A percentile compares a stretch with the other conserved stretches of the same genome.
Evolutionary conservation across 2,888 invertebrate genomes (phyloP).

Genomic region (Strigamia crassipes): DNA sequence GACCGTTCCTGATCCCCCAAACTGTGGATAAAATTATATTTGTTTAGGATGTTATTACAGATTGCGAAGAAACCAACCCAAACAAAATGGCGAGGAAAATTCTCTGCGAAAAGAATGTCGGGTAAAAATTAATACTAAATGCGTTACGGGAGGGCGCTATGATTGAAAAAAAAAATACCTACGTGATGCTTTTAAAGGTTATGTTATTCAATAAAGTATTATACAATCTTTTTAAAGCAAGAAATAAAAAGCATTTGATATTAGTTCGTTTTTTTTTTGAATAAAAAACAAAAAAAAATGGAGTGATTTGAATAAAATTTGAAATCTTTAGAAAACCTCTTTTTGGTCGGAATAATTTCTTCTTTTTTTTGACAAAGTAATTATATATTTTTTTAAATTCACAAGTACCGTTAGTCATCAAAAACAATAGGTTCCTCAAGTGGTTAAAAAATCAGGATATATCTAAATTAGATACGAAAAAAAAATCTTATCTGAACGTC

Average conservation of each 20-base stretch:
- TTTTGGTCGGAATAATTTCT: too few relatives aligned
- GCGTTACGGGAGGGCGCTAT: background rate
- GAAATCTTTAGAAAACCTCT: too few relatives aligned
- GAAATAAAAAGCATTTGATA: too few relatives aligned
- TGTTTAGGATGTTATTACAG: background rate
- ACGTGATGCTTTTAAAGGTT: too few relatives aligned
- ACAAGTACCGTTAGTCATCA: background rate
- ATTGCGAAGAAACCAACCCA: conserved; percentile 37
- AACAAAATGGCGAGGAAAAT: conserved; percentile 33
- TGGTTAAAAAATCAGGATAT: background rate
- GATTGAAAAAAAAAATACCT: background rate
- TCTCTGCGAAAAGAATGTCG: background rate
- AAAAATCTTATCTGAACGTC: background rate
- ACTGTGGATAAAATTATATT: background rate
- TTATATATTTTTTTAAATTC: too few relatives aligned
- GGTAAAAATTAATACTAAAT: background rate
- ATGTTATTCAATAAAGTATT: too few relatives aligned
- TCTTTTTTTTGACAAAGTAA: too few relatives aligned
- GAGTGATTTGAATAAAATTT: too few relatives aligned
- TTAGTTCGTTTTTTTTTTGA: too few relatives aligned
- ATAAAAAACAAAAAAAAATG: too few relatives aligned
- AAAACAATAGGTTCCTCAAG: background rate
- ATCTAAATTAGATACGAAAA: background rate
- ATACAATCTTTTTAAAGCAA: too few relatives aligned
- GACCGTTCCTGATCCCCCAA: background rate